phyloP scores from a whole-genome alignment of 2,113 vertebrate species.

The Emberiza fucata region DNA sequence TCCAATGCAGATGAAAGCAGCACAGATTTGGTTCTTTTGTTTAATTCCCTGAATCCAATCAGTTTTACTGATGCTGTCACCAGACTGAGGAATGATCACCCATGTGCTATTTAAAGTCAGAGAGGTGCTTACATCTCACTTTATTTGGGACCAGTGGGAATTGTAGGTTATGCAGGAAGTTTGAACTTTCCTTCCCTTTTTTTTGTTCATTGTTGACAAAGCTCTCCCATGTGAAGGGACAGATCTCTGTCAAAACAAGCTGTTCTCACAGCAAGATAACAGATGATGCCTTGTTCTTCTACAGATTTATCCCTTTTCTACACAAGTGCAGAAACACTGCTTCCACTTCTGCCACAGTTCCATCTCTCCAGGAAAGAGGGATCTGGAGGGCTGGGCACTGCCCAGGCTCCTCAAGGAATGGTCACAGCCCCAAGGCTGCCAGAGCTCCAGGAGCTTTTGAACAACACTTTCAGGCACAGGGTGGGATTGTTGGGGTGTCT shows the following conservation, averaged over 20 bases:
- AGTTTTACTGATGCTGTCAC: not conserved
- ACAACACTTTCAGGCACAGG: rapidly evolving
- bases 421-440: not conserved
- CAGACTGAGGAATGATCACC: not conserved
- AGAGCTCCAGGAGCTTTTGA: not conserved
- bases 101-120: constrained; percentile 16
- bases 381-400: not conserved
- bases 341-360: not conserved
- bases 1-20: constrained; percentile 5
- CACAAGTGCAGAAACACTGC: not conserved
- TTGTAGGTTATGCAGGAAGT: not conserved
- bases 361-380: not conserved
- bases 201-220: not conserved
- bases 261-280: constrained; percentile 24
- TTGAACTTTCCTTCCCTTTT: not conserved
- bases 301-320: not conserved
- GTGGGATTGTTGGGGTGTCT: not conserved
- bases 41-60: constrained; percentile 19
- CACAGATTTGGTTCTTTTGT: not conserved
- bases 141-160: not conserved
- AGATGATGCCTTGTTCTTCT: constrained; percentile 4
- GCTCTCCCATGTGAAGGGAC: not conserved
- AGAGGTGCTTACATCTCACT: not conserved
- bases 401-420: not conserved
- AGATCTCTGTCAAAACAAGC: constrained; percentile 28